phyloP scores from a whole-genome alignment of 2,888 invertebrate species.

The Drosophila imparisetae region DNA sequence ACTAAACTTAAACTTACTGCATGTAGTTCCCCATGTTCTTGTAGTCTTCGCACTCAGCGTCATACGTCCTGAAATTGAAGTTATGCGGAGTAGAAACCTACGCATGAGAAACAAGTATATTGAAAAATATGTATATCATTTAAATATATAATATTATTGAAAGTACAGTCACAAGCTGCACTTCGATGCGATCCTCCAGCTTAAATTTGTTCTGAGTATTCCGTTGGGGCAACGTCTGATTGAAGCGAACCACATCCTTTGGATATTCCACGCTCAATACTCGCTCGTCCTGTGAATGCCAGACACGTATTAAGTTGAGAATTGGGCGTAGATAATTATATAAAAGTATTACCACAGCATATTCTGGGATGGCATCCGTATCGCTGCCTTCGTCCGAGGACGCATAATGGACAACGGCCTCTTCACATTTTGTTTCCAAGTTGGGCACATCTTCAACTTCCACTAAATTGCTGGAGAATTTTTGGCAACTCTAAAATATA shows the following conservation, averaged over 20 bases:
- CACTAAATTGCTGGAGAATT: neutral
- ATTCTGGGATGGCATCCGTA: constrained; percentile 77
- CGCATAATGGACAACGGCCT: constrained; percentile 2
- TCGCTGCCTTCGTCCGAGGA: constrained; percentile 61
- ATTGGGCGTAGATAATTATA: neutral
- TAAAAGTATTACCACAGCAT: constrained; percentile 71
- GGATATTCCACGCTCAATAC: constrained; percentile 78
- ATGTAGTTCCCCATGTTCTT: constrained; percentile 67
- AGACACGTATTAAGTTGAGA: neutral
- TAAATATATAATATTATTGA: neutral
- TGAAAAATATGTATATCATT: neutral
- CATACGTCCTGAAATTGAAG: constrained; percentile 77
- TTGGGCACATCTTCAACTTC: neutral
- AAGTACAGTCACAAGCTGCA: constrained; percentile 54
- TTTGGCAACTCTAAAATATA: constrained; percentile 14
- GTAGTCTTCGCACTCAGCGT: constrained; percentile 64
- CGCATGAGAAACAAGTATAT: neutral
- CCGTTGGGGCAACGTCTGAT: constrained; percentile 53
- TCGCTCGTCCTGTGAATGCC: constrained; percentile 59
- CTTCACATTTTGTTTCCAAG: neutral
- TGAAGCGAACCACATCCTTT: constrained; percentile 61
- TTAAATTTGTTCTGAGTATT: constrained; percentile 29
- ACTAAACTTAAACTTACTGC: constrained; percentile 66
- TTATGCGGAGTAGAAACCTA: constrained; percentile 79
- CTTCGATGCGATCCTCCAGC: constrained; percentile 13